A percentile compares a stretch with the other conserved stretches of the same genome.
Conservation (phyloP, 2,797 vertebrate genomes). For the Bradypodion pumilum region DNA sequence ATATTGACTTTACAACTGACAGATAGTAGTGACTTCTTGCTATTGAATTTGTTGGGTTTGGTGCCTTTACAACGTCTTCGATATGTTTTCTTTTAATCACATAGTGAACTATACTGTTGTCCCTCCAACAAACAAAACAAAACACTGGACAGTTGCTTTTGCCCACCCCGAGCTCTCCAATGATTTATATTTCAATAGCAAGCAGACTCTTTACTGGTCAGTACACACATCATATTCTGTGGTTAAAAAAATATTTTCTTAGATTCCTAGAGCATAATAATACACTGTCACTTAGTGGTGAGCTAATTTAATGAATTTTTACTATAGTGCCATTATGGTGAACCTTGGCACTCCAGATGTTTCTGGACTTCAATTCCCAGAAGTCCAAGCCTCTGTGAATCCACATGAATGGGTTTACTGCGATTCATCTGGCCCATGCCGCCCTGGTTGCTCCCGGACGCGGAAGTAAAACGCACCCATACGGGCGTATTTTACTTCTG, state of each 20-base stretch:
- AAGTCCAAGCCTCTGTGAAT: too few relatives aligned
- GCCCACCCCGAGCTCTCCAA: neutral
- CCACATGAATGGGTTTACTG: too few relatives aligned
- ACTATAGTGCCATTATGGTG: too few relatives aligned
- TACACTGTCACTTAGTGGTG: neutral
- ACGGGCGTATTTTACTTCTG: too few relatives aligned
- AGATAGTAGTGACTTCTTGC: slow-evolving; percentile 35
- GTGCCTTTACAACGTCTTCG: slow-evolving; percentile 33
- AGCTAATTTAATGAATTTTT: neutral
- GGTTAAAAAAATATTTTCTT: neutral
- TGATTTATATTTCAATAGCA: neutral
- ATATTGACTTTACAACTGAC: slow-evolving; percentile 6
- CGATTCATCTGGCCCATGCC: too few relatives aligned
- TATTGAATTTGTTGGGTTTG: slow-evolving; percentile 32
- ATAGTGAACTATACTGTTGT: neutral
- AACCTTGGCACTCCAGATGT: too few relatives aligned
- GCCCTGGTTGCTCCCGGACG: too few relatives aligned
- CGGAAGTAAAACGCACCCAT: too few relatives aligned
- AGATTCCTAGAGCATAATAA: slow-evolving; percentile 8
- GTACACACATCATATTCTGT: neutral
- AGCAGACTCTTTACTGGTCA: neutral
- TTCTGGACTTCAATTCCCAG: too few relatives aligned
- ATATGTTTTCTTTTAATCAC: slow-evolving; percentile 19
- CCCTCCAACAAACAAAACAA: too few relatives aligned
- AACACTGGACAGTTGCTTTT: slow-evolving; percentile 18